Conservation (phyloP, 2,797 vertebrate genomes). For the Danio kyathit region DNA sequence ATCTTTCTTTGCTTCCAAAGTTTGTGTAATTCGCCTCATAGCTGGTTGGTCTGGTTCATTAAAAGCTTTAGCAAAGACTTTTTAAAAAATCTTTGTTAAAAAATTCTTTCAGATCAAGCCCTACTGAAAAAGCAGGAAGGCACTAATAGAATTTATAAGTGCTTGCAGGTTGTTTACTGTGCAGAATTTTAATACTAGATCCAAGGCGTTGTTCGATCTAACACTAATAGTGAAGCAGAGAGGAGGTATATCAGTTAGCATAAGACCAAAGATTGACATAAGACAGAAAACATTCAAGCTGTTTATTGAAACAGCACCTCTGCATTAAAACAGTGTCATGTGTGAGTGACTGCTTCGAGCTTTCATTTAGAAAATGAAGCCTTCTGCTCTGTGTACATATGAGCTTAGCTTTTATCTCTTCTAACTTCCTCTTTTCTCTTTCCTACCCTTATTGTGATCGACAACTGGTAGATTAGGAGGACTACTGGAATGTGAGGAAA, state of each 20-base stretch:
- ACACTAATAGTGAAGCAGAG: background rate
- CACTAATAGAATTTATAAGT: background rate
- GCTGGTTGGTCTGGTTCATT: too few relatives aligned
- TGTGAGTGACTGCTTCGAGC: background rate
- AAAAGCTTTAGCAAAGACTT: too few relatives aligned
- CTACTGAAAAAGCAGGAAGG: too few relatives aligned
- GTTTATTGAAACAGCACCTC: background rate
- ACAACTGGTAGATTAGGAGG: slow-evolving; percentile 23
- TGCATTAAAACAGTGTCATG: background rate
- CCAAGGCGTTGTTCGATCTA: background rate
- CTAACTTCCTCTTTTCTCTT: slow-evolving; percentile 20
- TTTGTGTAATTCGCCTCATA: too few relatives aligned
- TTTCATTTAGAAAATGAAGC: background rate
- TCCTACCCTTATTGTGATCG: slow-evolving; percentile 7
- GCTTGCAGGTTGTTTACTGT: background rate
- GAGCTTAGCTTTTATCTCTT: background rate
- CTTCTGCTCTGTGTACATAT: background rate
- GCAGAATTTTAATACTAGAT: background rate
- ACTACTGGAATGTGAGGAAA: slow-evolving; percentile 26
- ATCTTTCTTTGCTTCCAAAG: too few relatives aligned
- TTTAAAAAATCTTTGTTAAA: too few relatives aligned
- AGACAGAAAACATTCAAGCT: background rate
- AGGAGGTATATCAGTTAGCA: background rate
- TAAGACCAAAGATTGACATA: background rate
- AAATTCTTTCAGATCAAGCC: too few relatives aligned